Evolutionary conservation across 2,888 invertebrate species (phyloP).

Genomic region (Julus scandinavius): DNA sequence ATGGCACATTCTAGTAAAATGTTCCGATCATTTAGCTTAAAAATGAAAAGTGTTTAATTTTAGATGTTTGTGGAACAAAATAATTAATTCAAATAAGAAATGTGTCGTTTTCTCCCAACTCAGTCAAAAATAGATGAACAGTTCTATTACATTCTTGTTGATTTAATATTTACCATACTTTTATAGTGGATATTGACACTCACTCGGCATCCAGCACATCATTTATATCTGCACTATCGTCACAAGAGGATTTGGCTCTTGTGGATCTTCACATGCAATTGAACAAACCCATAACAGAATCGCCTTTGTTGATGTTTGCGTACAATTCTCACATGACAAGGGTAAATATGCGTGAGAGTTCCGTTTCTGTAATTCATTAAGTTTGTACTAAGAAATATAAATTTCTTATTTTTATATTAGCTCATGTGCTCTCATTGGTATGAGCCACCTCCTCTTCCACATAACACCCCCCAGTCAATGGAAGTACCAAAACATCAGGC

Average conservation of each 20-base stretch:
- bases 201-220: constrained; percentile 64
- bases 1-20: too few species aligned
- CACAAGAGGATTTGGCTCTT: constrained; percentile 89
- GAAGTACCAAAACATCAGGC: constrained; percentile 53
- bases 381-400: background rate
- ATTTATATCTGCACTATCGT: constrained; percentile 86
- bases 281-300: constrained; percentile 90
- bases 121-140: too few species aligned
- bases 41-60: too few species aligned
- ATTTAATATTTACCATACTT: background rate
- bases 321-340: constrained; percentile 93
- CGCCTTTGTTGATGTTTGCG: constrained; percentile 93
- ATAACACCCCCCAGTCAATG: constrained; percentile 58
- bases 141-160: too few species aligned
- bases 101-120: too few species aligned
- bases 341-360: constrained; percentile 65
- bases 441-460: constrained; percentile 62
- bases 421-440: constrained; percentile 70
- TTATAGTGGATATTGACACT: constrained; percentile 59
- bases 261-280: constrained; percentile 96
- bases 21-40: too few species aligned
- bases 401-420: constrained; percentile 60
- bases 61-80: too few species aligned
- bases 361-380: background rate
- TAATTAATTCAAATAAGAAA: too few species aligned